Conservation (phyloP, 2,888 invertebrate genomes). For the Cybosia mesomella region DNA sequence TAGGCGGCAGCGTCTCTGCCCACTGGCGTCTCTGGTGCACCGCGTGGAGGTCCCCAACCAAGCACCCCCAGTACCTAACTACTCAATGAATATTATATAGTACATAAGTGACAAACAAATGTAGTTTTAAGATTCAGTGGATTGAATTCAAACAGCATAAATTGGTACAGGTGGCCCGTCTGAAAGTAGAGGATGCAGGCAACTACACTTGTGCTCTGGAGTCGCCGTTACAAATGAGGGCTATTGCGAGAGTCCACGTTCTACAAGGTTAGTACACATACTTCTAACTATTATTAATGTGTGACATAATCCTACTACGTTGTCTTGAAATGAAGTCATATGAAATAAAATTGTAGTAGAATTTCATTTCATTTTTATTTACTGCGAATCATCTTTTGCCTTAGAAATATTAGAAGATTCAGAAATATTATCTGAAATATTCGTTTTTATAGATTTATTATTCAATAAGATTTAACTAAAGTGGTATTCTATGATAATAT, state of each 20-base stretch:
- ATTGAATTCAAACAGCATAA: constrained; percentile 5
- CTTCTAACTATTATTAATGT: background rate
- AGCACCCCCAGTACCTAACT: too few species aligned
- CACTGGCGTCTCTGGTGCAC: too few species aligned
- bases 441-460: background rate
- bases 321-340: background rate
- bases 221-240: constrained; percentile 84
- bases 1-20: too few species aligned
- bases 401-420: too few species aligned
- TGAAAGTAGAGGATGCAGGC: constrained; percentile 89
- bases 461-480: background rate
- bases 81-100: background rate
- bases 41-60: too few species aligned
- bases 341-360: background rate
- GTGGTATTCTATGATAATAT: background rate
- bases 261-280: constrained; percentile 86
- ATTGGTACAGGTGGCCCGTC: constrained; percentile 84
- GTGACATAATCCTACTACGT: background rate
- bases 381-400: too few species aligned
- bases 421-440: background rate
- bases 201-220: constrained; percentile 90
- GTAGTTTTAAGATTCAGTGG: constrained; percentile 4
- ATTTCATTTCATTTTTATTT: background rate
- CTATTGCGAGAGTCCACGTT: constrained; percentile 88
- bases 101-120: background rate